A percentile compares a stretch with the other conserved stretches of the same genome.
phyloP scores from a whole-genome alignment of 2,888 invertebrate species.

The Blomia tropicalis region DNA sequence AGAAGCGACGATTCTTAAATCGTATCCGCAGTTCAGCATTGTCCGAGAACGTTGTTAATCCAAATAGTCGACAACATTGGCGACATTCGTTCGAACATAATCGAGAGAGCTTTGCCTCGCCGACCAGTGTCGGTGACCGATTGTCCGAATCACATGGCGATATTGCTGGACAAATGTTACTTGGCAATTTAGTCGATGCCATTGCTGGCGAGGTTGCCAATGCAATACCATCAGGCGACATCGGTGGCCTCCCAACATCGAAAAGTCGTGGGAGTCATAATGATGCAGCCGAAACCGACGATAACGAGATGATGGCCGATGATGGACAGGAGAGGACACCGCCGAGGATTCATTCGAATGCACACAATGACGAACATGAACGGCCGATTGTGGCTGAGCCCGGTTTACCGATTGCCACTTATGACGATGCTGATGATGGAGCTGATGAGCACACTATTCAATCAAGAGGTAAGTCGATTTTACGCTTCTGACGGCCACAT shows the following conservation, averaged over 20 bases:
- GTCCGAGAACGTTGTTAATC: background rate
- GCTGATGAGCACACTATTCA: background rate
- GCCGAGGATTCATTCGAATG: too few species aligned
- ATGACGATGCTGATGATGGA: background rate
- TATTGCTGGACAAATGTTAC: background rate
- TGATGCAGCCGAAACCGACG: background rate
- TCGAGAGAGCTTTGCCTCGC: too few species aligned
- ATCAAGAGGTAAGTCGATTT: background rate
- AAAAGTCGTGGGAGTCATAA: background rate
- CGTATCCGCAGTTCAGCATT: background rate
- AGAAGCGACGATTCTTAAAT: background rate
- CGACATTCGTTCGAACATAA: too few species aligned
- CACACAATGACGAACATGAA: too few species aligned
- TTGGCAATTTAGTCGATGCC: background rate
- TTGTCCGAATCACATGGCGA: background rate
- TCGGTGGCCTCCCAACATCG: background rate
- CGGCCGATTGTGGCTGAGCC: background rate
- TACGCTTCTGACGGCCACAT: too few species aligned
- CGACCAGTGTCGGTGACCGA: background rate
- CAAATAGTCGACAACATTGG: too few species aligned
- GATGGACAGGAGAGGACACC: too few species aligned
- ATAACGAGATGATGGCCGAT: background rate
- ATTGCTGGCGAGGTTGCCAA: background rate
- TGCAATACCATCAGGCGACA: background rate
- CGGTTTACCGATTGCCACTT: too few species aligned